Percentiles rank a stretch among this genome's conserved stretches.
phyloP scores from a whole-genome alignment of 2,797 vertebrate species.

The Paguma larvata region DNA sequence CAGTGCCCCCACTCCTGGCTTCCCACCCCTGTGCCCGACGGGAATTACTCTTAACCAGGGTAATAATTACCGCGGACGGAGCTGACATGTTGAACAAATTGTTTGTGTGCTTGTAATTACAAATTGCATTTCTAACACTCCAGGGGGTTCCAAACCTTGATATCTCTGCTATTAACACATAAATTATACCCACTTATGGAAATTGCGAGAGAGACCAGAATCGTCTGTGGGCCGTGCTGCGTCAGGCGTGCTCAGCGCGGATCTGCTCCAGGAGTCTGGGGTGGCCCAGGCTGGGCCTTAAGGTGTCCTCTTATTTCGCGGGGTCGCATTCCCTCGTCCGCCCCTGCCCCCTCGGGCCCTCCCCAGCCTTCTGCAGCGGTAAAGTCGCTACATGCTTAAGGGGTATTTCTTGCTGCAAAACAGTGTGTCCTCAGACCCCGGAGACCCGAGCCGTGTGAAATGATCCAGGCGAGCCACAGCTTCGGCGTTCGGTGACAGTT shows the following conservation, averaged over 20 bases:
- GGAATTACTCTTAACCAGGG: constrained; percentile 81
- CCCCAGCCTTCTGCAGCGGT: background rate
- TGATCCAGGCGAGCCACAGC: background rate
- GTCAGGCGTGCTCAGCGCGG: constrained; percentile 36
- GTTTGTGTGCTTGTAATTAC: constrained; percentile 81
- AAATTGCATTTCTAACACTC: constrained; percentile 81
- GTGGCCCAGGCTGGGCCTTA: background rate
- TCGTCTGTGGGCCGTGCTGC: constrained; percentile 15
- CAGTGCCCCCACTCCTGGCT: background rate
- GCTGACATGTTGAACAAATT: constrained; percentile 80
- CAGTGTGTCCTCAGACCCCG: background rate
- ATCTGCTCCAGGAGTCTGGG: background rate
- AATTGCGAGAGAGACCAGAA: constrained; percentile 75
- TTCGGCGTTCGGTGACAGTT: fast-evolving
- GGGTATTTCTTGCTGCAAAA: background rate
- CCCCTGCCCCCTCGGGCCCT: background rate
- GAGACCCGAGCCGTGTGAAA: background rate
- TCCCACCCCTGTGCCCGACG: constrained; percentile 55
- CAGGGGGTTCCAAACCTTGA: constrained; percentile 83
- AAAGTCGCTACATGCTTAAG: background rate
- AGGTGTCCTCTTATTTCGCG: background rate
- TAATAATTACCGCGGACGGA: constrained; percentile 82
- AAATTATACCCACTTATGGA: constrained; percentile 80
- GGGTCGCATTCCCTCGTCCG: background rate
- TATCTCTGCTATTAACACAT: constrained; percentile 80